Evolutionary conservation across 2,797 vertebrate species (phyloP).

Genomic region (Natrix natrix): DNA sequence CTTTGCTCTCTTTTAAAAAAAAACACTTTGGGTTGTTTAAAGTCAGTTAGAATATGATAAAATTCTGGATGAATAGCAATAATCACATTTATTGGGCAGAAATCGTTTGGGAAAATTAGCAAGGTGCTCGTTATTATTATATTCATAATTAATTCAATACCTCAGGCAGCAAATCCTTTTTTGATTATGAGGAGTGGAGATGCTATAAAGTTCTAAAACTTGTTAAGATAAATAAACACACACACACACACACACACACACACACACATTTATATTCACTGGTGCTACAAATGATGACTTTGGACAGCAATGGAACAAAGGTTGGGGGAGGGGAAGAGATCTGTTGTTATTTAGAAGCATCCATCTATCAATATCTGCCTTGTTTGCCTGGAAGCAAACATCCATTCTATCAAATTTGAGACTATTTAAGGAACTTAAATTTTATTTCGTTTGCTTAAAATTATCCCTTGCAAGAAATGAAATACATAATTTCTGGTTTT

Average conservation of each 20-base stretch:
- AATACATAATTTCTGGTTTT: background rate
- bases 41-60: slow-evolving; percentile 46
- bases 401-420: background rate
- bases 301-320: background rate
- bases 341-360: background rate
- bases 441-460: background rate
- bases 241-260: too few relatives aligned
- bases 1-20: slow-evolving; percentile 28
- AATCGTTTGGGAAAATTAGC: slow-evolving; percentile 30
- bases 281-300: background rate
- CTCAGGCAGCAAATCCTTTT: background rate
- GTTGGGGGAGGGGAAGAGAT: background rate
- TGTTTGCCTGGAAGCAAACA: background rate
- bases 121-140: slow-evolving; percentile 25
- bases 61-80: background rate
- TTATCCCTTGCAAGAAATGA: background rate
- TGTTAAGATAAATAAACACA: background rate
- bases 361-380: background rate
- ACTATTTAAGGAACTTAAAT: background rate
- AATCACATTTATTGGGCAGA: background rate
- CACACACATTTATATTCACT: background rate
- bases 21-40: slow-evolving; percentile 44
- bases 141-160: slow-evolving; percentile 39
- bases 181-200: background rate
- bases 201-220: background rate